These are phyloP conservation scores for Tribolium freemani DNA, from an alignment of 2,888 invertebrate genomes.

Conservation along the genomic window DNA sequence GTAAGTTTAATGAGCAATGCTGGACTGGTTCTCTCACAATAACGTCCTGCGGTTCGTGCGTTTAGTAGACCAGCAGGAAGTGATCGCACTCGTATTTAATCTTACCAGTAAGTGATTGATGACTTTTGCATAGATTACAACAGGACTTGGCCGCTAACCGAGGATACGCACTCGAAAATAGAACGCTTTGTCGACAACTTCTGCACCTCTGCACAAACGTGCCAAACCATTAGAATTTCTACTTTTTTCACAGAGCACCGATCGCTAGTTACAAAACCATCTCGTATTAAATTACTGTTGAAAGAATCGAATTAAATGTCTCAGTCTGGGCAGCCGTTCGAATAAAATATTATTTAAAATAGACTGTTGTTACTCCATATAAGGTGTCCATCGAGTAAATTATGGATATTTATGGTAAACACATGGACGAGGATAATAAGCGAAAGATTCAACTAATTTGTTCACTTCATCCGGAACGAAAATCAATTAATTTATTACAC, in stretches of 20 bases:
- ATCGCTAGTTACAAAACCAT: constrained; percentile 27
- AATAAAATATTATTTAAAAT: constrained; percentile 43
- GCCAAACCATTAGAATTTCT: not conserved
- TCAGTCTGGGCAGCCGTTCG: constrained; percentile 19
- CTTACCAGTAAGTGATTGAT: constrained; percentile 56
- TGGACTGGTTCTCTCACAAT: constrained; percentile 59
- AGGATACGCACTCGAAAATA: constrained; percentile 34
- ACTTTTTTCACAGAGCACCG: too few relatives aligned
- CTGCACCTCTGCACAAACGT: not conserved
- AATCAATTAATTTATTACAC: constrained; percentile 46
- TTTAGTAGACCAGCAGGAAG: constrained; percentile 63
- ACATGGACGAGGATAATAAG: constrained; percentile 42
- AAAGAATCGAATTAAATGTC: constrained; percentile 38
- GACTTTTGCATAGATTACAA: constrained; percentile 43
- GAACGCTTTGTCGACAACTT: constrained; percentile 19
- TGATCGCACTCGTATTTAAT: constrained; percentile 57
- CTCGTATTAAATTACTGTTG: constrained; percentile 40
- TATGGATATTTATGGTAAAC: constrained; percentile 50
- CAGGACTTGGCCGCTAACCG: constrained; percentile 32
- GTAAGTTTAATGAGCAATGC: constrained; percentile 56
- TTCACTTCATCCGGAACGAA: constrained; percentile 42
- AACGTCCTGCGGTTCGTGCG: constrained; percentile 58
- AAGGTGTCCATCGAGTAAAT: constrained; percentile 40
- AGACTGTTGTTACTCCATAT: constrained; percentile 36
- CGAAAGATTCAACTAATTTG: constrained; percentile 46